Base-by-base conservation (phyloP, 2,888 invertebrate species). In the Ametastegia equiseti region DNA sequence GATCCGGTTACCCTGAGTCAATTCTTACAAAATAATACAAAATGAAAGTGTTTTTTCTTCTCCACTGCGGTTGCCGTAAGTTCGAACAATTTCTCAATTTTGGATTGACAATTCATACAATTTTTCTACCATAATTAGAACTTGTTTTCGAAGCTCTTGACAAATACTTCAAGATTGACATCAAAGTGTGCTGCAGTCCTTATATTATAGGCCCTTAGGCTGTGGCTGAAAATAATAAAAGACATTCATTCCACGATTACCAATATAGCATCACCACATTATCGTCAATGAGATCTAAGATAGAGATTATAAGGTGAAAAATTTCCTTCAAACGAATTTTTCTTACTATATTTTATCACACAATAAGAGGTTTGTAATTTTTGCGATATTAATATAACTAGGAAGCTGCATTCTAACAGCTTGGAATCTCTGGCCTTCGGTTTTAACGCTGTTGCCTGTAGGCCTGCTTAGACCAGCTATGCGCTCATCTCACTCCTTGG, bases 401-500 rank as follows among this genome's bases (percentile, higher is more conserved):
- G 36, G 9, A 33, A 75, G 50, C n/a, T 13, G 27, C 15, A 23
- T 50, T 36, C 33, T 7, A 33, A 30, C 54, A 45, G 13, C 33
- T 54, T 6, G 73, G 54, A 33, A 75, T 54, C 50, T 7, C 54
- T 13, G 75, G 54, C 75, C 75, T 75, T 54, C 75, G 75, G n/a
- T 54, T 54, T 54, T 47, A 5, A 75, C 19, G 23, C 19, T 54
- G 50, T 36, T 75, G 11, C 33, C 33, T 54, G 36, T 19, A 7
- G 19, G 36, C 36, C 19, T 11, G 50, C n/a, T 36, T 36, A 15
- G 33, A 2, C 30, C 19, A 11, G 11, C 19, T 1, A 36, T 19
- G 33, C 33, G 23, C 23, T 67, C 19, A 75, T 75, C 15, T 23
- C 33, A 54, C 75, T 36, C 6, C 1, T 50, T 36, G 54, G 36